Base-by-base conservation (phyloP, 2,113 vertebrate genomes). In the Xiphorhynchus elegans region DNA sequence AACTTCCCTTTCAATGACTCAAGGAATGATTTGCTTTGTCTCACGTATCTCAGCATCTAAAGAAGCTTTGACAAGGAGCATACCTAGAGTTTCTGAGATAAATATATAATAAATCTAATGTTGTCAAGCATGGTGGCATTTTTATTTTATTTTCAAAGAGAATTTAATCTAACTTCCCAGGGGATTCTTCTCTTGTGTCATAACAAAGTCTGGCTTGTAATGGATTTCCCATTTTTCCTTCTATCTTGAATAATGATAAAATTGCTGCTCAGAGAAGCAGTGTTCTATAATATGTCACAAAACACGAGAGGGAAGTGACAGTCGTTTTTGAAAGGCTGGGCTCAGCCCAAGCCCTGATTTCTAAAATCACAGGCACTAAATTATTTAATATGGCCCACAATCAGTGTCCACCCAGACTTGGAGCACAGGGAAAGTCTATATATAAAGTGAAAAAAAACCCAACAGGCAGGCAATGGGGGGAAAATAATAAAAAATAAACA, bases 171-270 rank as follows among this genome's bases (percentile, higher is more conserved):
- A 95, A 77, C 67, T 89, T 97, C 97, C 95, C 95, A 89, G 74
- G 95, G 94, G 96, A 97, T 97, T 94, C 72, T 95, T 96, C 47
- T 96, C 62, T 93, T 77, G 42, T 97, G 97, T 98, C 97, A 98
- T 96, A 98, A 97, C 94, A 97, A 96, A 97, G 90, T 95, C 93
- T 96, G 94, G 88, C 84, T 96, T 95, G 67, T 97, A 97, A 97
- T 90, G 93, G 95, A 97, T 95, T 97, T 97, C 85, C 96, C 91
- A 90, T 97, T 97, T 97, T 90, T 95, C 97, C 93, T 89, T 94
- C 87, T 97, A 72, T 92, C 95, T 86, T 76, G 87, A 90, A 87
- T 97, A 98, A 98, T 97, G 95, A 96, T 96, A 97, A 97, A 97
- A 98, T 97, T 96, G 92, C 88, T 96, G 84, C 90, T 94, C 72